Conservation (phyloP, 2,797 vertebrate genomes). For the Pangasius djambal region DNA sequence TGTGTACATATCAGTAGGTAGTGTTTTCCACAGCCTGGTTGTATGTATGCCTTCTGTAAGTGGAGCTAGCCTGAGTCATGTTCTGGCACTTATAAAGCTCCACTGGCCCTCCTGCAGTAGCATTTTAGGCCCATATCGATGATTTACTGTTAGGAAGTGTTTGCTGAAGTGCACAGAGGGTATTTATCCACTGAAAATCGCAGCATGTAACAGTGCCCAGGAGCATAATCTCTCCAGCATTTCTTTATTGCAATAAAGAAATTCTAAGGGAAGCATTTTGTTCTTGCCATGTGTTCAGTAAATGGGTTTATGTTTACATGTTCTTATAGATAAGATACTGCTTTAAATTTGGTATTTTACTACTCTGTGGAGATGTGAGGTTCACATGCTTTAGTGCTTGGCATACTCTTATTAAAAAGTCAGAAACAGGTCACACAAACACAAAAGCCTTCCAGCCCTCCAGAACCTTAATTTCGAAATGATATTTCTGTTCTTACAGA, state of each 20-base stretch:
- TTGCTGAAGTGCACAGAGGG: constrained; percentile 51
- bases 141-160: constrained; percentile 54
- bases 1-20: constrained; percentile 13
- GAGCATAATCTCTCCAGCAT: constrained; percentile 37
- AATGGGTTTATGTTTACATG: constrained; percentile 30
- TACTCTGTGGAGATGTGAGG: constrained; percentile 24
- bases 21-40: background rate
- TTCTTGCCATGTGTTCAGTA: constrained; percentile 14
- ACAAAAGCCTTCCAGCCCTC: background rate
- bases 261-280: constrained; percentile 28
- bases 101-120: constrained; percentile 15
- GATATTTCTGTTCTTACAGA: background rate
- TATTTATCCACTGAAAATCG: constrained; percentile 51
- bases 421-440: constrained; percentile 11
- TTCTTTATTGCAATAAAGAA: constrained; percentile 44
- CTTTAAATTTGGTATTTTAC: constrained; percentile 29
- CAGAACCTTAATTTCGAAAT: background rate
- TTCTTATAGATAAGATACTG: constrained; percentile 27
- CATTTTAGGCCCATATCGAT: constrained; percentile 35
- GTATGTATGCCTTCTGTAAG: constrained; percentile 24
- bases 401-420: constrained; percentile 32
- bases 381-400: constrained; percentile 29
- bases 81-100: constrained; percentile 30
- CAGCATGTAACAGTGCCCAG: constrained; percentile 41
- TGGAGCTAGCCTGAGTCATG: constrained; percentile 39